phyloP scores from a whole-genome alignment of 2,888 invertebrate species.

The Catocala nupta region DNA sequence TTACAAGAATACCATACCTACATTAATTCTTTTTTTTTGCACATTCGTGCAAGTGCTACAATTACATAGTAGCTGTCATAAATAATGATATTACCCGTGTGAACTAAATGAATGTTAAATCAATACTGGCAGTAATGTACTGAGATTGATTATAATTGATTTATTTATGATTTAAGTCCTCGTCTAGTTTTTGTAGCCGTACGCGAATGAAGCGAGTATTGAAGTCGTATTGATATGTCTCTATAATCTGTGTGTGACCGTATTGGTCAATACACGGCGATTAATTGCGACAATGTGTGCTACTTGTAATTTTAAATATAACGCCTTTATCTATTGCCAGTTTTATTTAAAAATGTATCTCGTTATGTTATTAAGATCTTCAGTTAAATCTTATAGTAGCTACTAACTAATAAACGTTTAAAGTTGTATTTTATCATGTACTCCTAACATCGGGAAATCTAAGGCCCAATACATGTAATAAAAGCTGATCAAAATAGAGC shows the following conservation, averaged over 20 bases:
- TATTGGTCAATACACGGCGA: neutral
- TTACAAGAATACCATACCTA: no score
- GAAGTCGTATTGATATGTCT: constrained; percentile 26
- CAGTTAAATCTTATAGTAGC: no score
- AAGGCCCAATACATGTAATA: no score
- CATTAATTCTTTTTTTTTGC: neutral
- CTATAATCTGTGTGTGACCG: constrained; percentile 4
- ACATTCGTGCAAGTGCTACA: neutral
- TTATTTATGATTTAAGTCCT: constrained; percentile 30
- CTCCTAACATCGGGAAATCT: no score
- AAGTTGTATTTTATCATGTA: no score
- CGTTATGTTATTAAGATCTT: no score
- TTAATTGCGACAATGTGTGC: no score
- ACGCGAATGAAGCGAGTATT: neutral
- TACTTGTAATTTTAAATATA: no score
- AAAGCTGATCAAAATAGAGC: no score
- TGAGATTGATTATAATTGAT: constrained; percentile 47
- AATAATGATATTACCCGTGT: constrained; percentile 33
- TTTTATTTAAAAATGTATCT: no score
- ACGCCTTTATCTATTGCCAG: no score
- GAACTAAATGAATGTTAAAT: constrained; percentile 40
- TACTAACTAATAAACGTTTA: no score
- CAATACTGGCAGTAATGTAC: constrained; percentile 48
- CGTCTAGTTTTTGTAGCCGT: constrained; percentile 31
- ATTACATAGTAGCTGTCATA: constrained; percentile 20